phyloP scores from a whole-genome alignment of 2,888 invertebrate genomes.

The Drosophila kuntzei region DNA sequence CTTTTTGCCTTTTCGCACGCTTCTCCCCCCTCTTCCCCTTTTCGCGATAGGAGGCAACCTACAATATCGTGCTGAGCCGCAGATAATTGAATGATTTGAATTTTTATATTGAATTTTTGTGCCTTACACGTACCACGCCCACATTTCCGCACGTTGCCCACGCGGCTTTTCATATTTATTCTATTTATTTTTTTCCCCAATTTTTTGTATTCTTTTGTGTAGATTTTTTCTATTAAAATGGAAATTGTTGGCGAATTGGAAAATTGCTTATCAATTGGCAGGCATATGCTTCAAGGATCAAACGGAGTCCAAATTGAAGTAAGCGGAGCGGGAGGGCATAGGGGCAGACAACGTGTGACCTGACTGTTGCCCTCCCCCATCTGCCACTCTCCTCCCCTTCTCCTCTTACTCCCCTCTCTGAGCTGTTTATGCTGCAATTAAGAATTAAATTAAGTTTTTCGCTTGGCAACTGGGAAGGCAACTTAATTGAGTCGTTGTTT shows the following conservation, averaged over 20 bases:
- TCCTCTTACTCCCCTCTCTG: background rate
- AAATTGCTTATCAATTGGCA: conserved; percentile 80
- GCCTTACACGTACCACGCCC: conserved; percentile 51
- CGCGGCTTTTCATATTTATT: conserved; percentile 66
- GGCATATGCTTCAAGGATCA: conserved; percentile 77
- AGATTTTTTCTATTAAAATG: conserved; percentile 77
- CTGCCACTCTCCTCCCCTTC: background rate
- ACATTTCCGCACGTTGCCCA: conserved; percentile 20
- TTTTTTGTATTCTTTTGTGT: conserved; percentile 44
- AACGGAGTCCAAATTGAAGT: conserved; percentile 58
- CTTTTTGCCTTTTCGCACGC: conserved; percentile 72
- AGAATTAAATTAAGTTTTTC: conserved; percentile 76
- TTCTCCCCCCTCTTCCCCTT: conserved; percentile 9
- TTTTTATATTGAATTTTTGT: conserved; percentile 81
- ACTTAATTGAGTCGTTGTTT: conserved; percentile 73
- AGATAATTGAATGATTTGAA: conserved; percentile 84
- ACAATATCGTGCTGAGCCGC: conserved; percentile 67
- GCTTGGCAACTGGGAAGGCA: conserved; percentile 40
- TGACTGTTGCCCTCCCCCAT: conserved; percentile 2
- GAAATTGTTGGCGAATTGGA: conserved; percentile 82
- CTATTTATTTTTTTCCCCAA: conserved; percentile 34
- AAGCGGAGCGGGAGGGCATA: conserved; percentile 8
- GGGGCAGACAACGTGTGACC: conserved; percentile 30
- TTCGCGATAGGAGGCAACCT: conserved; percentile 15
- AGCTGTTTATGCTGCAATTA: conserved; percentile 65